Percentiles rank a stretch among this genome's conserved stretches.
Evolutionary conservation across 2,888 invertebrate species (phyloP).

Genomic region (Galerucella nymphaeae): DNA sequence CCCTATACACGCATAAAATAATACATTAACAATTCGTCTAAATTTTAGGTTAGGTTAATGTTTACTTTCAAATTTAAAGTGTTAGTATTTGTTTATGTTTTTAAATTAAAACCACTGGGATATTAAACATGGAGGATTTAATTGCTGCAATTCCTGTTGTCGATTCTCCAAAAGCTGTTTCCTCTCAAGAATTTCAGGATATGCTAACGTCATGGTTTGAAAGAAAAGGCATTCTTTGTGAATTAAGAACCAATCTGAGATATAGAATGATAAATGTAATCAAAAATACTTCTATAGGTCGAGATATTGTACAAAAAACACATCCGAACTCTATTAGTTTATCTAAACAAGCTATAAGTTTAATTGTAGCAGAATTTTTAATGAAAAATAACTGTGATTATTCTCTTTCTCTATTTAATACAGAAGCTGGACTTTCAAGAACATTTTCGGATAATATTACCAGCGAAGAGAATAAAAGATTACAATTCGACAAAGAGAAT

Average conservation of each 20-base stretch:
- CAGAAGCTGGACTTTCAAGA: constrained; percentile 67
- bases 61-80: constrained; percentile 18
- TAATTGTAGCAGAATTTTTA: constrained; percentile 72
- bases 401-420: constrained; percentile 71
- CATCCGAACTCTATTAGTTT: constrained; percentile 65
- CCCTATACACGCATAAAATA: no score
- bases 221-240: constrained; percentile 71
- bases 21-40: neutral
- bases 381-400: constrained; percentile 70
- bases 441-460: constrained; percentile 63
- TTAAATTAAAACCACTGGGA: constrained; percentile 8
- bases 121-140: constrained; percentile 47
- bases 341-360: constrained; percentile 71
- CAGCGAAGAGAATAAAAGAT: constrained; percentile 39
- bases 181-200: constrained; percentile 69
- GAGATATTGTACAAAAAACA: constrained; percentile 42
- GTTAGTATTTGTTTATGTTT: neutral
- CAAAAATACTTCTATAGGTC: constrained; percentile 65
- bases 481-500: constrained; percentile 50
- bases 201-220: constrained; percentile 71
- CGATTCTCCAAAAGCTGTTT: constrained; percentile 49
- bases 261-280: constrained; percentile 70
- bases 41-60: constrained; percentile 12
- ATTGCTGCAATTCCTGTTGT: constrained; percentile 48
- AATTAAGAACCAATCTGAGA: constrained; percentile 71